Evolutionary conservation across 2,888 invertebrate species (phyloP), one percentile per base, ranked within the genome.

Genomic region (Zhuqinia jingwanae): DNA sequence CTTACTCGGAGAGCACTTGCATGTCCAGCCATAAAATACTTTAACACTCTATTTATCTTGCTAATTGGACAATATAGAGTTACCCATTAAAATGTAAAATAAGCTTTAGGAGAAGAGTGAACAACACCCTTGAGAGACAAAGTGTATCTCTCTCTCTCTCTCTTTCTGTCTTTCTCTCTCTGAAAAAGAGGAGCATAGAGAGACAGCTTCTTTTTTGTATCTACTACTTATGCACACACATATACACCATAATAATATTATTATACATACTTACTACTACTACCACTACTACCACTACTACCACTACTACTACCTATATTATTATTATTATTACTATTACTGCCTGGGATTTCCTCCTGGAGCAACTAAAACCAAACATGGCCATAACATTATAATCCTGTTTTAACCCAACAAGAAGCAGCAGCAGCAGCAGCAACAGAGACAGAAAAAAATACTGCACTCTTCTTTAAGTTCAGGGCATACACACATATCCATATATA

Each of bases 1-100:
- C 84, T 50, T 50, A n/a, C 15, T 50, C 15, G 25, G 68, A 70
- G 76, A 86, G 86, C 81, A 81, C 87, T 82, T 87, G 76, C 87
- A 87, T 87, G 87, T 87, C 87, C 87, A 84, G 81, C 88, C 88
- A 89, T 89, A 89, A 89, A 89, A 88, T 88, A 89, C 87, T 89
- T 88, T 88, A 88, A 88, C 89, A 89, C 89, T 89, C 89, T 89
- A 88, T 89, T 89, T 88, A 89, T 89, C 88, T 89, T 88, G 88
- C 89, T 89, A 89, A 89, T 89, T 89, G 89, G 89, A 89, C 89
- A 89, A 89, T 88, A 89, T 89, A 89, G 88, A 89, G 88, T 89
- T 89, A 87, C 88, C 89, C 89, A 89, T 89, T 89, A 88, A 89
- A 89, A 89, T 89, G 89, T 89, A 89, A 89, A 89, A 83, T 89